Evolutionary conservation across 1,140 invertebrate species (phyloP).

Genomic region (Tigriopus japonicus): DNA sequence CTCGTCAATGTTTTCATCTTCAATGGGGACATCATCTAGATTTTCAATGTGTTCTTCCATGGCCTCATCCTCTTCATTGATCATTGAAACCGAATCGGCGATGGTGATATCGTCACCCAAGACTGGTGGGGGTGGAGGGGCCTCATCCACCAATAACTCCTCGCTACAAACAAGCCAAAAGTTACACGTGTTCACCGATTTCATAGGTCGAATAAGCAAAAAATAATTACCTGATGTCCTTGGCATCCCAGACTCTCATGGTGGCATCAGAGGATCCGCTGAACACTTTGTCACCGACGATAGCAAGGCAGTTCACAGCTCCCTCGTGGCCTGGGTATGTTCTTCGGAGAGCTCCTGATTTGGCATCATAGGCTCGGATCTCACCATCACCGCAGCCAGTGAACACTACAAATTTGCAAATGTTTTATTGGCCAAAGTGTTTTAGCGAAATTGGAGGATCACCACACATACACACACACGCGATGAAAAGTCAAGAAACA

Average conservation of each 20-base stretch:
- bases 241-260: conserved; percentile 19
- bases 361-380: conserved; percentile 31
- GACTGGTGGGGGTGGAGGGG: not conserved
- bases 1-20: not conserved
- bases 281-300: conserved; percentile 26
- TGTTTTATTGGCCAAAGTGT: too few species aligned
- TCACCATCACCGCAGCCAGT: conserved; percentile 29
- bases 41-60: not conserved
- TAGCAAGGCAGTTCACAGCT: conserved; percentile 27
- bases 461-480: too few species aligned
- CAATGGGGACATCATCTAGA: not conserved
- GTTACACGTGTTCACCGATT: too few species aligned
- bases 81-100: not conserved
- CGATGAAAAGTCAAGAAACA: too few species aligned
- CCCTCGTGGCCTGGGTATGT: conserved; percentile 27
- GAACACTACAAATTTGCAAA: conserved; percentile 24
- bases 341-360: conserved; percentile 28
- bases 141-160: not conserved
- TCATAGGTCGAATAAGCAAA: too few species aligned
- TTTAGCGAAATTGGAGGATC: too few species aligned
- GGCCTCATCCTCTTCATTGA: not conserved
- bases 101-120: too few species aligned
- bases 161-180: too few species aligned
- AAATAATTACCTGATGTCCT: conserved; percentile 1
- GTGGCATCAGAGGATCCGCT: conserved; percentile 27